Conservation (phyloP, 2,888 invertebrate species). For the Chloroclysta siterata region DNA sequence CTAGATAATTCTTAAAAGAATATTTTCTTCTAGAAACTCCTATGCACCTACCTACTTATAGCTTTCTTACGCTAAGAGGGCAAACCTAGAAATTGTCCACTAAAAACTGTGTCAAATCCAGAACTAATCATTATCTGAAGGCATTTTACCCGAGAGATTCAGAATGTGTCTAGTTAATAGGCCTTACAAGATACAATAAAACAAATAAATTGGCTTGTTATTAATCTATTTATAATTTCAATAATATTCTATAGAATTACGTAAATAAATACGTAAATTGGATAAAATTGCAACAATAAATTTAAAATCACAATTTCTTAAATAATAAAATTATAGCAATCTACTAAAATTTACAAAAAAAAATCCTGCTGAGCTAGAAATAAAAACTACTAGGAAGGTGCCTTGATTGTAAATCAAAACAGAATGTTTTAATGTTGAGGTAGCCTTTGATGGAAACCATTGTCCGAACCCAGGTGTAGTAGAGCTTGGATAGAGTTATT, state of each 20-base stretch:
- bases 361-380: constrained; percentile 47
- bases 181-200: constrained; percentile 17
- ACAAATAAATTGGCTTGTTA: constrained; percentile 39
- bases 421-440: constrained; percentile 51
- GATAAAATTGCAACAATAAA: constrained; percentile 52
- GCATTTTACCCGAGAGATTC: no score
- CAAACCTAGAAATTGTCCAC: no score
- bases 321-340: constrained; percentile 49
- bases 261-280: constrained; percentile 53
- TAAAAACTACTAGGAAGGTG: constrained; percentile 67
- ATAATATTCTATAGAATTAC: constrained; percentile 60
- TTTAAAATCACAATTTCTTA: constrained; percentile 61
- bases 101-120: no score
- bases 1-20: no score
- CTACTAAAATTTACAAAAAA: constrained; percentile 58
- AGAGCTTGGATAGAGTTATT: constrained; percentile 48
- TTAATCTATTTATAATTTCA: constrained; percentile 54
- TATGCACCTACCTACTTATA: no score
- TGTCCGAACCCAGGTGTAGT: constrained; percentile 46
- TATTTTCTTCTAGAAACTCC: no score
- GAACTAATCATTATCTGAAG: no score
- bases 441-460: constrained; percentile 50
- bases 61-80: no score
- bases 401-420: constrained; percentile 45
- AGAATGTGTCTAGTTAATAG: no score